Percentiles rank a stretch among this genome's conserved stretches.
Conservation (phyloP, 2,113 vertebrate species). For the Mustela lutreola region DNA sequence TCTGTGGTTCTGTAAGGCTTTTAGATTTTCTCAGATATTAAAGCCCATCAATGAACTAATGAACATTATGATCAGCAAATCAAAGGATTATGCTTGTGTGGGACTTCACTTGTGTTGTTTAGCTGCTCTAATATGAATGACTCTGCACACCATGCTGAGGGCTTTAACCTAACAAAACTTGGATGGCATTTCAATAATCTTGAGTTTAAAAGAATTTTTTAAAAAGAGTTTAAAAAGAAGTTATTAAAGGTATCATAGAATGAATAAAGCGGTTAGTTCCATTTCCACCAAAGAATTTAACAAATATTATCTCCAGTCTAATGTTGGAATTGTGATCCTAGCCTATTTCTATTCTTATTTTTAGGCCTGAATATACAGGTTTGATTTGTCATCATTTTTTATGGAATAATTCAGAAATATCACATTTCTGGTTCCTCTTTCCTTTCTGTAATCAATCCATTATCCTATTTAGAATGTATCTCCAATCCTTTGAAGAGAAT, state of each 20-base stretch:
- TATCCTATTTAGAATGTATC: background rate
- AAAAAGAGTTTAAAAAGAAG: background rate
- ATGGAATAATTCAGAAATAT: background rate
- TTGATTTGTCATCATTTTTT: slow-evolving; percentile 1
- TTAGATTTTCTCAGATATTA: slow-evolving; percentile 12
- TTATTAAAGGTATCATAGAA: background rate
- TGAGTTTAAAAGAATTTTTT: background rate
- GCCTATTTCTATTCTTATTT: background rate
- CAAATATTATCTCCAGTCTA: background rate
- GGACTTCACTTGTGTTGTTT: background rate
- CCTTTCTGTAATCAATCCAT: background rate
- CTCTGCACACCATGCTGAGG: background rate
- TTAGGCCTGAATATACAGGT: background rate
- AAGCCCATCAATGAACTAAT: background rate
- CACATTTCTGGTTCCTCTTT: background rate
- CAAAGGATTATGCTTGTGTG: background rate
- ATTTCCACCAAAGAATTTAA: background rate
- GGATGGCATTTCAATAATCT: background rate
- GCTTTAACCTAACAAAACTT: background rate
- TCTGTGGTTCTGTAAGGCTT: slow-evolving; percentile 13
- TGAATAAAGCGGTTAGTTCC: background rate
- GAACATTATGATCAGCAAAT: background rate
- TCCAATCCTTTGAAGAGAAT: background rate
- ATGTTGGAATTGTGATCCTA: background rate
- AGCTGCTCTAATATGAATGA: background rate